Evolutionary conservation across 2,113 vertebrate genomes (phyloP).

Genomic region (Melospiza melodia): DNA sequence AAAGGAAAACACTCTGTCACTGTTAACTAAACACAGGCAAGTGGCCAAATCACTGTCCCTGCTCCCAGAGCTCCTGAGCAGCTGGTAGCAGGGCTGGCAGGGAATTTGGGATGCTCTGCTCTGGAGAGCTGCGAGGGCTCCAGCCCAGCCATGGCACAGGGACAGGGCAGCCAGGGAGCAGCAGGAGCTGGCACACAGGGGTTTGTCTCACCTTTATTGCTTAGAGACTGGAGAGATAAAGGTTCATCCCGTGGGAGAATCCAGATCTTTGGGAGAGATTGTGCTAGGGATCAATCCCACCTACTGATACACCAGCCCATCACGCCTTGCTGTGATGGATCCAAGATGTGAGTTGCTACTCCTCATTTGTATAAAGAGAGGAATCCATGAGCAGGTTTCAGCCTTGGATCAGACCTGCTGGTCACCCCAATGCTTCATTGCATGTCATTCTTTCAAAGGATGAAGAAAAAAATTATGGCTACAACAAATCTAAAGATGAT

Average conservation of each 20-base stretch:
- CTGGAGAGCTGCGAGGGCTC: rapidly evolving
- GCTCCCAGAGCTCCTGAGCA: background rate
- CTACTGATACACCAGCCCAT: too few relatives aligned
- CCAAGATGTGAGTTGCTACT: rapidly evolving
- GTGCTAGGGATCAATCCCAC: background rate
- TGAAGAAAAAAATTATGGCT: background rate
- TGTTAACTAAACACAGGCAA: background rate
- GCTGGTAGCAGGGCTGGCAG: background rate
- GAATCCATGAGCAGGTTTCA: background rate
- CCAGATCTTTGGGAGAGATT: rapidly evolving
- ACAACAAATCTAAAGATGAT: background rate
- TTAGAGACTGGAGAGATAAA: background rate
- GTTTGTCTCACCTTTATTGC: background rate
- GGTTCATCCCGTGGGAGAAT: background rate
- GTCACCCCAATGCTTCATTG: background rate
- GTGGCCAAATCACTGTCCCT: background rate
- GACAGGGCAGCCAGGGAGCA: background rate
- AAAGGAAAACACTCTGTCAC: background rate
- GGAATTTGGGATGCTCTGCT: background rate
- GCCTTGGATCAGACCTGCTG: rapidly evolving
- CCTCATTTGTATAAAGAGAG: background rate
- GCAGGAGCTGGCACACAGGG: rapidly evolving
- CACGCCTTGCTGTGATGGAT: background rate
- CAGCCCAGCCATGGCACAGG: background rate
- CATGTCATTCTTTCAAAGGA: background rate